phyloP scores from a whole-genome alignment of 2,113 vertebrate genomes.

The Poecile atricapillus region DNA sequence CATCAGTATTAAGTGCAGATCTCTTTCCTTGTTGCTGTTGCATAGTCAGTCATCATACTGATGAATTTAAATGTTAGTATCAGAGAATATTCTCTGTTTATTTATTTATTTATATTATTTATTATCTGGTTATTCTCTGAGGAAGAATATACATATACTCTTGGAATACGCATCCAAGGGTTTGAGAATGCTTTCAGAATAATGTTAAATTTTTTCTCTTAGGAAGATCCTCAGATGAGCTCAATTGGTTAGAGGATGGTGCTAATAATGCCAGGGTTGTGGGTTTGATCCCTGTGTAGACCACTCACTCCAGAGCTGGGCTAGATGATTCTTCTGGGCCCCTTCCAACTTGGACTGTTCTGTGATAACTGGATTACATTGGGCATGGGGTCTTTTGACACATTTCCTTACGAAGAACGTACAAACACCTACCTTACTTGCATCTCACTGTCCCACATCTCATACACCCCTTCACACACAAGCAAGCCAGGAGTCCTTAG shows the following conservation, averaged over 20 bases:
- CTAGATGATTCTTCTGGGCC: neutral
- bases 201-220: neutral
- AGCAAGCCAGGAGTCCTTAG: neutral
- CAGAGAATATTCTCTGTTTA: neutral
- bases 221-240: neutral
- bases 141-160: neutral
- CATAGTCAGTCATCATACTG: neutral
- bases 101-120: too few relatives aligned
- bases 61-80: neutral
- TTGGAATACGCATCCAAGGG: neutral
- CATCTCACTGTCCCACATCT: neutral
- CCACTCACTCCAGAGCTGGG: neutral
- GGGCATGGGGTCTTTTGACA: neutral
- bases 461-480: rapidly evolving
- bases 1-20: neutral
- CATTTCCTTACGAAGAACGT: neutral
- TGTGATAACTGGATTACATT: neutral
- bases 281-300: neutral
- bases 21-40: neutral
- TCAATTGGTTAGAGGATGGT: neutral
- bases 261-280: neutral
- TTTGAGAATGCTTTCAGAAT: neutral
- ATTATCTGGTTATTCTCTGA: neutral
- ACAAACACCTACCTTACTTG: neutral
- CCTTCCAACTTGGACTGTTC: neutral